phyloP scores from a whole-genome alignment of 2,113 vertebrate genomes.

The Donacobius atricapilla region DNA sequence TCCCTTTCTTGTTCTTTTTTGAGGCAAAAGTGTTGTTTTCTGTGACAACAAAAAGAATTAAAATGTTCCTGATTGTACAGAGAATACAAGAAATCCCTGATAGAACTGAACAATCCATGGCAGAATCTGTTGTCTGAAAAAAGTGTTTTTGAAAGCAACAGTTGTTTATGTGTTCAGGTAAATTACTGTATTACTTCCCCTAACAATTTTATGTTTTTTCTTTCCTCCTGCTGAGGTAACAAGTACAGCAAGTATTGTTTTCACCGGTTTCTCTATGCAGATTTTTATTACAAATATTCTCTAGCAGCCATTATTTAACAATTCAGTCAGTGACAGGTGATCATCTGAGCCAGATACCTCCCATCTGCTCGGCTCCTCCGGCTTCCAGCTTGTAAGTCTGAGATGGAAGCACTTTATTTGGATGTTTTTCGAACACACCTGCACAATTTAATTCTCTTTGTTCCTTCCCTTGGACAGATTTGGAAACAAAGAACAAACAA shows the following conservation, averaged over 20 bases:
- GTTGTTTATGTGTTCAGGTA: neutral
- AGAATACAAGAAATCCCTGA: neutral
- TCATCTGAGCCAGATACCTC: neutral
- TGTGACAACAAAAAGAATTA: neutral
- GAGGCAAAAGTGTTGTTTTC: neutral
- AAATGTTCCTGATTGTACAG: neutral
- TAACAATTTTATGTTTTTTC: neutral
- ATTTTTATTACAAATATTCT: neutral
- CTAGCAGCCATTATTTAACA: neutral
- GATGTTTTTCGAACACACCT: neutral
- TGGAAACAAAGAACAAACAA: neutral
- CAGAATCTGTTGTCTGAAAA: neutral
- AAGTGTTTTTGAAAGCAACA: neutral
- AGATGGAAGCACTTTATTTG: neutral
- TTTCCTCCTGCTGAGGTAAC: neutral
- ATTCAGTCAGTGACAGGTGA: neutral
- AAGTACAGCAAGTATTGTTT: neutral
- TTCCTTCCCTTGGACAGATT: neutral
- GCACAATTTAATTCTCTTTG: neutral
- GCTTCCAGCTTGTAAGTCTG: neutral
- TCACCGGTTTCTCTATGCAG: neutral
- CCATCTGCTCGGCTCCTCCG: neutral
- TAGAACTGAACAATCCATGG: neutral
- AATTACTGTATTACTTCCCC: neutral
- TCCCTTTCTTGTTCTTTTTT: neutral